Base-by-base conservation (phyloP, 2,888 invertebrate genomes). In the Yponomeuta plumbellus region DNA sequence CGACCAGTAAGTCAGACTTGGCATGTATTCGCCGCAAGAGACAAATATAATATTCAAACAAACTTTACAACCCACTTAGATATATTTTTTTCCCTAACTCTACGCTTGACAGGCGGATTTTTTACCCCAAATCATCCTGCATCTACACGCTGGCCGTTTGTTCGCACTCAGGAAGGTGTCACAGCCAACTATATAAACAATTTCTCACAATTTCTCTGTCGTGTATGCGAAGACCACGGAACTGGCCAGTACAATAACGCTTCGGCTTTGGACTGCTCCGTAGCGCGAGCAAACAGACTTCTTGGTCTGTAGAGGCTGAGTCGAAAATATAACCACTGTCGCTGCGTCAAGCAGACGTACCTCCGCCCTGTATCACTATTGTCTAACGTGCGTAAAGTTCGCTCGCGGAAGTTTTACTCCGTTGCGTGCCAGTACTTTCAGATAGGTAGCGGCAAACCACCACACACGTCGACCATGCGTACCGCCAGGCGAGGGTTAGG, bases 341-440 rank as follows among this genome's bases (percentile, higher is more conserved):
- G 6, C 34, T 34, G 34, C 44, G 44, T 8, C 4, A 52, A 17
- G 62, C 58, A 39, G 26, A 11, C 17, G 59, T 13, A 6, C 34
- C 8, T 44, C 21, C 26, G 17, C 11, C 13, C 44, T 52, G 17
- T 52, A 52, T 4, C 8, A 13, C 13, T 52, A 17, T 52, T 59
- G 20, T 39, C 40, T 58, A 59, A 59, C 80, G 76, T 77, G 76
- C 82, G 80, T 78, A 77, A 76, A 76, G 79, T 75, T 79, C 76
- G 73, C 75, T 73, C 75, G 71, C 21, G 63, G 63, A 62, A 56
- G 61, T 59, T 34, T 40, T 26, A 52, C 71, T 78, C 77, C 75
- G 81, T 84, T 81, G 81, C 87, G 86, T 83, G 83, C 84, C 81
- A 86, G 86, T 84, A 79, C 81, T 85, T 85, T 85, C 87, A 85